Conservation (phyloP, 2,797 vertebrate genomes). For the Microhierax caerulescens region DNA sequence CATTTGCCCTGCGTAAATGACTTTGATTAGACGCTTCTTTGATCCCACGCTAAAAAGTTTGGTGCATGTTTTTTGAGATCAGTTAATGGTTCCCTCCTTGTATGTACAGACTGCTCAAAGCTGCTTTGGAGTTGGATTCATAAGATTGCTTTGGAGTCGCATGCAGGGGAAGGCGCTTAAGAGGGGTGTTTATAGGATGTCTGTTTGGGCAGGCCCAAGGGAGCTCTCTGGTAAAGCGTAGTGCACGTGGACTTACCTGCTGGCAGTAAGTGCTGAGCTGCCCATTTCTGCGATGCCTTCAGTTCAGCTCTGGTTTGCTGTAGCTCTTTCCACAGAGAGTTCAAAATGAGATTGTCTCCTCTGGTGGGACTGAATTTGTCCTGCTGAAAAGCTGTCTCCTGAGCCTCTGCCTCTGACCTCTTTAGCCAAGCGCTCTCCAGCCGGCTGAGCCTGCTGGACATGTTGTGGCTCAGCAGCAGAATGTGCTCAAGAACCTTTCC, state of each 20-base stretch:
- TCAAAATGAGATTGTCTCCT: conserved; percentile 37
- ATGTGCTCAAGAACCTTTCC: conserved; percentile 77
- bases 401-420: conserved; percentile 13
- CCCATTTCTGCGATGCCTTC: conserved; percentile 70
- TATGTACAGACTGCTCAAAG: neutral
- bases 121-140: neutral
- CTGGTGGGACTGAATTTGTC: conserved; percentile 46
- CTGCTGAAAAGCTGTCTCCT: conserved; percentile 44
- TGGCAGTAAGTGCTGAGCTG: conserved; percentile 75
- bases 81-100: neutral
- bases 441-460: conserved; percentile 72
- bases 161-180: neutral
- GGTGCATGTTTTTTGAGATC: neutral
- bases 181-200: neutral
- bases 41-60: neutral
- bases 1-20: neutral
- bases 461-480: conserved; percentile 67
- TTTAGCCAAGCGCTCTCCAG: conserved; percentile 78
- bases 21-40: neutral
- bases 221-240: neutral
- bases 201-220: neutral
- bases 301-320: conserved; percentile 74
- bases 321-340: conserved; percentile 68
- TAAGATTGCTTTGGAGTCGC: rapidly evolving
- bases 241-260: conserved; percentile 76